Conservation (phyloP, 2,113 vertebrate species). For the cat (Felis catus) region DNA sequence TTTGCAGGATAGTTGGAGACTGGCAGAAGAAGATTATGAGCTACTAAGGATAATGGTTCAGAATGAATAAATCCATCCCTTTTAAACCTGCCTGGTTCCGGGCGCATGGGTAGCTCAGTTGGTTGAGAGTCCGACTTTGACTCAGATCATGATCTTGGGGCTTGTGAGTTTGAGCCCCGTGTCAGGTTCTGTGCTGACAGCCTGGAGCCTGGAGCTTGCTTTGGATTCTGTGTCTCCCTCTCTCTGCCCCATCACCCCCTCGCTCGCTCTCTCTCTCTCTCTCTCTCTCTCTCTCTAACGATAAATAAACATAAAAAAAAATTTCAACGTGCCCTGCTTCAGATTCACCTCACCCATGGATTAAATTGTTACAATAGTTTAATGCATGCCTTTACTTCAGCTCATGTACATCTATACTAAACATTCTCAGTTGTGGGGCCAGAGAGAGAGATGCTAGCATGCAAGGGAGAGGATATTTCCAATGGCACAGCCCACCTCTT, state of each 20-base stretch:
- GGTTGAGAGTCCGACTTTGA: too few relatives aligned
- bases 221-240: too few relatives aligned
- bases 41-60: not conserved
- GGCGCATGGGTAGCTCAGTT: too few relatives aligned
- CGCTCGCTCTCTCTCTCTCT: too few relatives aligned
- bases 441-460: not conserved
- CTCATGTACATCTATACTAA: not conserved
- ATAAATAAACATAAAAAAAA: too few relatives aligned
- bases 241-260: too few relatives aligned
- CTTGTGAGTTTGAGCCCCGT: too few relatives aligned
- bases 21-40: not conserved
- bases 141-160: too few relatives aligned
- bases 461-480: not conserved
- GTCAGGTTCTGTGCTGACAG: too few relatives aligned
- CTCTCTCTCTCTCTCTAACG: too few relatives aligned
- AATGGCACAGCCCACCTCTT: not conserved
- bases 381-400: not conserved
- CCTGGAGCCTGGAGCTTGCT: too few relatives aligned
- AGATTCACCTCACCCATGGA: too few relatives aligned
- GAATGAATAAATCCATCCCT: not conserved
- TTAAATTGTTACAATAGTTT: not conserved
- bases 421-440: not conserved
- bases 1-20: not conserved
- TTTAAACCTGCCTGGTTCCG: not conserved
- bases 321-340: not conserved